These are phyloP conservation scores for Ceratitis capitata DNA, from an alignment of 1,140 invertebrate genomes.

Conservation along the genomic window DNA sequence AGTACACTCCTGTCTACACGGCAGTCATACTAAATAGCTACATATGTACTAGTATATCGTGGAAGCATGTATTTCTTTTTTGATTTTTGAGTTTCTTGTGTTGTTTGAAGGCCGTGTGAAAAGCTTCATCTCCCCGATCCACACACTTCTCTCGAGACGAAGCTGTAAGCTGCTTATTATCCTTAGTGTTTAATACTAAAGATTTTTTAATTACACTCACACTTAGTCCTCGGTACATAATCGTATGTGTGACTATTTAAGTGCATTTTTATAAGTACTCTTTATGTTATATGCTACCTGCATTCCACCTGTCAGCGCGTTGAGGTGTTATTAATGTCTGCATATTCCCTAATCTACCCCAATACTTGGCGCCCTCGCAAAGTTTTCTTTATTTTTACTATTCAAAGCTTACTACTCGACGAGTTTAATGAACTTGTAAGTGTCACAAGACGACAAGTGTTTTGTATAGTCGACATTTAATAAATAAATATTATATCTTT, in stretches of 20 bases:
- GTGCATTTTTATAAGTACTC: neutral
- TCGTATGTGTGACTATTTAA: neutral
- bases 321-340: constrained; percentile 23
- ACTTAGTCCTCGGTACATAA: neutral
- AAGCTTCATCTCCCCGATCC: neutral
- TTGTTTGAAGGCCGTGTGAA: constrained; percentile 21
- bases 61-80: neutral
- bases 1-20: neutral
- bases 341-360: constrained; percentile 8
- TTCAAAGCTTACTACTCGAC: neutral
- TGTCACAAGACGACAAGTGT: neutral
- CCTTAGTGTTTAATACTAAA: neutral
- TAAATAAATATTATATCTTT: constrained; percentile 9
- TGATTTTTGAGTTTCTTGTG: neutral
- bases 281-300: neutral
- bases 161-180: neutral
- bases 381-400: constrained; percentile 10
- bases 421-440: constrained; percentile 18
- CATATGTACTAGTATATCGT: neutral
- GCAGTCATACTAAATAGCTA: neutral
- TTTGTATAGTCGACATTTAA: neutral
- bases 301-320: neutral
- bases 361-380: neutral
- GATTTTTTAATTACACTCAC: constrained; percentile 19
- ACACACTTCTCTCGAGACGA: neutral